These are phyloP conservation scores for Muscicapa adusta DNA, from an alignment of 2,113 vertebrate genomes.

Conservation along the genomic window DNA sequence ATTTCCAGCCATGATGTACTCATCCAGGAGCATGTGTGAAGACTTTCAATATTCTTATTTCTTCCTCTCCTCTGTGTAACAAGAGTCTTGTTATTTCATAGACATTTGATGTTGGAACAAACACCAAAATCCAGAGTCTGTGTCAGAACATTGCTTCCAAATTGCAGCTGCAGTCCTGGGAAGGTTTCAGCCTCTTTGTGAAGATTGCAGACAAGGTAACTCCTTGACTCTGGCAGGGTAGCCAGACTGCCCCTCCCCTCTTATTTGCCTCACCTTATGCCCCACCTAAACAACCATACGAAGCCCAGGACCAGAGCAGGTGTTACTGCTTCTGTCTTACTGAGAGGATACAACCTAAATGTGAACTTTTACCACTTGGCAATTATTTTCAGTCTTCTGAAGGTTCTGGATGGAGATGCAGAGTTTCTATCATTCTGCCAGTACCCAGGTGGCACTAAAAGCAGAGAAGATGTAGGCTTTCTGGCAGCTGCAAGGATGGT, in stretches of 20 bases:
- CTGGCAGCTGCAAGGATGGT: background rate
- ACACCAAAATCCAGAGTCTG: slow-evolving; percentile 80
- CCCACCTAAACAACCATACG: background rate
- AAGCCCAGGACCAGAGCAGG: background rate
- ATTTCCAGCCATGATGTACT: background rate
- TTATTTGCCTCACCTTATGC: background rate
- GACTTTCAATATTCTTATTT: background rate
- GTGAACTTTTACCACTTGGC: background rate
- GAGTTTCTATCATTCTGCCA: background rate
- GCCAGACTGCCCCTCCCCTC: background rate
- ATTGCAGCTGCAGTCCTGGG: slow-evolving; percentile 81
- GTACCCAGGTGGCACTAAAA: background rate
- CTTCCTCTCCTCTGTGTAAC: background rate
- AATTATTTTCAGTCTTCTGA: background rate
- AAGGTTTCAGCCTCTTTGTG: slow-evolving; percentile 93
- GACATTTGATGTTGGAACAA: slow-evolving; percentile 84
- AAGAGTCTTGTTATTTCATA: slow-evolving; percentile 45
- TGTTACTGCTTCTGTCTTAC: background rate
- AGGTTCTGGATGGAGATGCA: background rate
- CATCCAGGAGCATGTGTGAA: background rate
- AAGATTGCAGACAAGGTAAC: slow-evolving; percentile 91
- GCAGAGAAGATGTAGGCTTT: background rate
- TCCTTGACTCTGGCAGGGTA: background rate
- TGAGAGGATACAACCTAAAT: background rate
- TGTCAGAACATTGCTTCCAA: slow-evolving; percentile 75